Base-by-base conservation (phyloP, 2,888 invertebrate genomes). In the Noctua janthe region DNA sequence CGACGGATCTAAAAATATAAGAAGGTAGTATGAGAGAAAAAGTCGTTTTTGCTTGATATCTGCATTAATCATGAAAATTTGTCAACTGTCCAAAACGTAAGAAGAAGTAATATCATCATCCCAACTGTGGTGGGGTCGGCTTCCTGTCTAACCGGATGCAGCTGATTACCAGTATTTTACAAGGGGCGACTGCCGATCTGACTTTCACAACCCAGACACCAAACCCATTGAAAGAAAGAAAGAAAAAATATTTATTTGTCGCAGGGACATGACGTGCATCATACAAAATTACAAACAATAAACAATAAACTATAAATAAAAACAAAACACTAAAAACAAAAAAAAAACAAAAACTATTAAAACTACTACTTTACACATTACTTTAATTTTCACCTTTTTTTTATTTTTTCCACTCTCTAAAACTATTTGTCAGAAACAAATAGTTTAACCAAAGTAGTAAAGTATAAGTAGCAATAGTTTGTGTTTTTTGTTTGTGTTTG, bases 1-100 rank as follows among this genome's bases (percentile, higher is more conserved):
- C 1, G 83, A 87, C 4, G 95, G 94, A 90, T 94, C 95, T 95
- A 83, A 59, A 81, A 78, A 43, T 66, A 29, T 23, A 51, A 35
- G 7, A 76, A 54, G 1, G 29, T 71, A 54, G 23, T 10, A 8
- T 47, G 3, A 69, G 23, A 20, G 15, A 17, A 67, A 54, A 66
- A 3, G 1, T 51, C 8, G 13, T 20, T 64, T 43, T 54, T 8
- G n/a, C 23, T 56, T 47, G 15, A 11, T 6, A 35, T 23, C 17
- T 79, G 47, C 2, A 35, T 66, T 10, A 8, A 51, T 78, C 11
- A 49, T 49, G n/a, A 49, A 39, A 39, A 17, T 13, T 11, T 59
- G 4, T 35, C 29, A 35, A 47, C 1, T 56, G 13, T 47, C n/a
- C 29, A 43, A 43, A 73, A 74, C 23, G 13, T 17, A 59, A 17